Conservation (phyloP, 2,888 invertebrate genomes). For the Alentia gelatinosa region DNA sequence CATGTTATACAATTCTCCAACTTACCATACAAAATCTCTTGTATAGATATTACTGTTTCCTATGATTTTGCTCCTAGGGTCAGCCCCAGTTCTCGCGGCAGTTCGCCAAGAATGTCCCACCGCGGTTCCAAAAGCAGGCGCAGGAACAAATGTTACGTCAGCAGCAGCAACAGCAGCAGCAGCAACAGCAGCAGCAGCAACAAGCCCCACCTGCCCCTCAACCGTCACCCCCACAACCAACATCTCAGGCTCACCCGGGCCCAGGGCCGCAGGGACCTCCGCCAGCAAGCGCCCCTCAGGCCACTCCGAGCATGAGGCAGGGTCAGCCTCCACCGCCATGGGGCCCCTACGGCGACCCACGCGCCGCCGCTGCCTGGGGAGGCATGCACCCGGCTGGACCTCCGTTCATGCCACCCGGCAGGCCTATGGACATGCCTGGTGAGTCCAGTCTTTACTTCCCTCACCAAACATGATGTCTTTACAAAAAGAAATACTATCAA, state of each 20-base stretch:
- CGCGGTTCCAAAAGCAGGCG: constrained; percentile 82
- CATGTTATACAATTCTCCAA: too few relatives aligned
- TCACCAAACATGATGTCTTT: too few relatives aligned
- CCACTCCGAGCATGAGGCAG: constrained; percentile 72
- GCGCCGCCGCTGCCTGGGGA: constrained; percentile 65
- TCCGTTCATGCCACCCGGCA: constrained; percentile 70
- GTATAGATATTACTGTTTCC: too few relatives aligned
- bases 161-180: constrained; percentile 3
- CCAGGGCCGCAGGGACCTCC: constrained; percentile 60
- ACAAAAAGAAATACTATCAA: not conserved
- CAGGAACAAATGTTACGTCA: constrained; percentile 55
- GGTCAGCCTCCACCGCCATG: constrained; percentile 77
- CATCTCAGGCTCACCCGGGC: constrained; percentile 54
- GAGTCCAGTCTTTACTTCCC: too few relatives aligned
- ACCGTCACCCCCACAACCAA: constrained; percentile 22
- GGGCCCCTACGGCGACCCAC: constrained; percentile 65
- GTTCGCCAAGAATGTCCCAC: constrained; percentile 86
- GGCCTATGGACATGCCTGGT: constrained; percentile 77
- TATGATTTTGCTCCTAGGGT: not conserved
- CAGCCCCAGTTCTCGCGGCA: constrained; percentile 48
- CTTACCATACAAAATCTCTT: too few relatives aligned
- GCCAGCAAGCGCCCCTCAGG: constrained; percentile 65
- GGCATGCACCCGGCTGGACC: constrained; percentile 69
- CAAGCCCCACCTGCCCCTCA: not conserved
- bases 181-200: constrained; percentile 52